Percentiles rank a stretch among this genome's conserved stretches.
phyloP scores from a whole-genome alignment of 1,140 invertebrate species.

The Paracyclopina nana region DNA sequence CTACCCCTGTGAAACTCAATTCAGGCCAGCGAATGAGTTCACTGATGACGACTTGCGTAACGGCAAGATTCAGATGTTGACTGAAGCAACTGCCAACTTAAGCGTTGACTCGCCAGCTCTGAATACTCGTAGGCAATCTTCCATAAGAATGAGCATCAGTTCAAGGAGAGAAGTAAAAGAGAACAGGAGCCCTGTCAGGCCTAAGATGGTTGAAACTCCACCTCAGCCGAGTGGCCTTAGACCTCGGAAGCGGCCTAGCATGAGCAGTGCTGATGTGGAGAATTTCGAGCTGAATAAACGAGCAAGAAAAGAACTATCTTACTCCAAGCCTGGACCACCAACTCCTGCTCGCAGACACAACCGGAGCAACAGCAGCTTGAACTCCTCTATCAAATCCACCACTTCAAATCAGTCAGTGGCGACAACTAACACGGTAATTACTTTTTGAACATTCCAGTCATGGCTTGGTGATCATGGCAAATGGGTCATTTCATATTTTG shows the following conservation, averaged over 20 bases:
- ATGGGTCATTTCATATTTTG: too few species aligned
- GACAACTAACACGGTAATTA: too few species aligned
- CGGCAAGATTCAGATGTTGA: not conserved
- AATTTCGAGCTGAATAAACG: not conserved
- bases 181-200: not conserved
- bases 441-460: too few species aligned
- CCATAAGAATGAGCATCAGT: not conserved
- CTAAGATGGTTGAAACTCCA: not conserved
- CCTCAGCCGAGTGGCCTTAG: not conserved
- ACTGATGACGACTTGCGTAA: constrained; percentile 3
- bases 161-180: not conserved
- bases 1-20: constrained; percentile 60
- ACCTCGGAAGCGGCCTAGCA: not conserved
- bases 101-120: constrained; percentile 10
- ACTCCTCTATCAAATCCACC: not conserved
- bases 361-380: not conserved
- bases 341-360: constrained; percentile 8
- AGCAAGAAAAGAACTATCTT: not conserved
- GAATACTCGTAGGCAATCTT: constrained; percentile 3
- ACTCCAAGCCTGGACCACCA: constrained; percentile 15
- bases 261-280: not conserved
- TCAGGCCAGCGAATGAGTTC: constrained; percentile 5
- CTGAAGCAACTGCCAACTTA: constrained; percentile 5
- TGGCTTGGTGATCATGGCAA: too few species aligned
- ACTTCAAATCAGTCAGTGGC: too few species aligned